Evolutionary conservation across 1,140 invertebrate genomes (phyloP), one percentile per base, ranked within the genome.

Genomic region (Platorchestia sp.): DNA sequence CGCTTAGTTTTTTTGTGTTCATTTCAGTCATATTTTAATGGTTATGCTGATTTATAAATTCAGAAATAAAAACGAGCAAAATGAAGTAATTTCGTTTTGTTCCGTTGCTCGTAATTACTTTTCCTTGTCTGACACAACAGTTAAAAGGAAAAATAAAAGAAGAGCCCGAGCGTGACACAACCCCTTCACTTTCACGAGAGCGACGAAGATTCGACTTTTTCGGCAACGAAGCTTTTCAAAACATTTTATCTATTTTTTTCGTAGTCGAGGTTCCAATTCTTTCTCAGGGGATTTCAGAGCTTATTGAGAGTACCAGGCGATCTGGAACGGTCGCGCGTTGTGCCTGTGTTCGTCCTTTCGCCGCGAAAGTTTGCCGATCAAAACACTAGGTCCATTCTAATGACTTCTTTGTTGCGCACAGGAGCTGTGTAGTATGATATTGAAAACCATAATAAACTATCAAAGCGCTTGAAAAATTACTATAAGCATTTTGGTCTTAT

Each of bases 151-250:
- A 75, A 36, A 75, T 75, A 75, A 27, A 75, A 75, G 59, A 10
- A 75, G 59, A 75, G 10, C 7, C 36, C 59, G 59, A 27, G 1
- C 59, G 59, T 75, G 59, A 75, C 7, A 90, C 0, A 14, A 44
- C 27, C 87, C 87, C 87, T 90, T 90, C 87, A 90, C 87, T 90
- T 90, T 90, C 87, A 90, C 44, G 44, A 44, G 41, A 43, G 44
- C 87, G 87, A 90, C 87, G 87, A 36, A 90, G 87, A 42, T 14
- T 90, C 44, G 87, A 44, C 5, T 22, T 90, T 90, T 90, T 41
- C 14, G 41, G 41, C 14, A 75, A 3, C 27, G 59, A 22, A 75
- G 41, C 87, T 45, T 90, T 90, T 90, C 22, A 90, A 36, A 90
- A 90, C 10, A 19, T 90, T 90, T 90, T 43, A 6, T 90, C 7